Evolutionary conservation across 2,888 invertebrate genomes (phyloP), one percentile per base, ranked within the genome.

Genomic region (Trichopoda pennipes): DNA sequence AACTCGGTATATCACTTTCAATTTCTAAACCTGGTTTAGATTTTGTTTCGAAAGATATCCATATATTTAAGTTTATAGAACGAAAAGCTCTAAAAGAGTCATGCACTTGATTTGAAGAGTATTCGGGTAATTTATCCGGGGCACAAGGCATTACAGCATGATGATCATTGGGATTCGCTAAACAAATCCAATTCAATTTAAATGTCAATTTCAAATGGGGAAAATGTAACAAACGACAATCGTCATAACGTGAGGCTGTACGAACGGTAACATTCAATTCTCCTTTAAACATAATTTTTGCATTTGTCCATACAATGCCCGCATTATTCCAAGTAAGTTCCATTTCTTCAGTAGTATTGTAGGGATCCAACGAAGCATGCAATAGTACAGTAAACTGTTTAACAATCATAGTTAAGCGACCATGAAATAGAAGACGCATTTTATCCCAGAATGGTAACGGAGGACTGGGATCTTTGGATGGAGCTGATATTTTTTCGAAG

Each of bases 261-360:
- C 98, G 94, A 2, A 98, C 98, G 88, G 96, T 98, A 10, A 99
- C 96, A 91, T 98, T 97, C 80, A 99, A 92, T 88, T 98, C 97
- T 3, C 99, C 98, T 88, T 97, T 96, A 87, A 98, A 95, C 64
- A 97, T 94, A 77, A 98, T 95, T 91, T 96, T 96, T 0, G 95
- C 97, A 90, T 98, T 97, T 0, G 97, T 98, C 99, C 99, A 99
- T 87, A 99, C 98, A 88, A 99, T 94, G 42, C 96, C 95, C 4
- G 98, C 94, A 86, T 97, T 95, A 49, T 94, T 95, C 99, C 99
- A 99, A 0, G 97, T 96, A 84, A 99, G 93, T 91, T 99, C 99
- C 97, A 99, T 98, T 92, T 99, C 97, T 91, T 99, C 99, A 0
- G 99, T 99, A 6, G 98, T 98, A 90, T 99, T 99, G 91, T 99